Base-by-base conservation (phyloP, 1,140 invertebrate species). In the Carposina sasakii region DNA sequence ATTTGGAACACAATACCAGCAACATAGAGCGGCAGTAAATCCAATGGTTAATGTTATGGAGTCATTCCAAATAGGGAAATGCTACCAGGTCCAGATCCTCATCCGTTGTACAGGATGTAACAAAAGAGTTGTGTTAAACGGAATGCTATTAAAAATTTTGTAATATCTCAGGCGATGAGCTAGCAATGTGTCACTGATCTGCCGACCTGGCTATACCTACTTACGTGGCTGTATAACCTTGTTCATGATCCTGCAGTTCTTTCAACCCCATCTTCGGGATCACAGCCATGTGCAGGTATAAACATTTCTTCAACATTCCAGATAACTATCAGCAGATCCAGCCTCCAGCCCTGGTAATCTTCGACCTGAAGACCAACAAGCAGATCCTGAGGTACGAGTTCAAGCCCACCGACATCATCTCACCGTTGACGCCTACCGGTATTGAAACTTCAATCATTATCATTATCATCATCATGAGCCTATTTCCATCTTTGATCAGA, bases 301-400 rank as follows among this genome's bases (percentile, higher is more conserved):
- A 5, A 6, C 24, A 28, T 12, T 28, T 6, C 24, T 28, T 6
- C 24, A 6, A 28, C 24, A 28, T 6, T 6, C 12, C 24, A 12
- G 6, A 28, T 28, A 12, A 33, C n/a, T 26, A 20, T 55, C 30
- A 22, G 33, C 76, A 87, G 48, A 67, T 92, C 1, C 86, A 87
- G 41, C 87, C 87, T 0, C 87, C 89, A 2, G 87, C 88, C 12
- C 85, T 93, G n/a, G 85, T 92, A 12, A 71, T 91, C 0, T 90
- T 90, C 20, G 90, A 94, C 59, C 71, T 93, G 12, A 86, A 86
- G 3, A 92, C 87, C 0, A 67, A 87, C 31, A 60, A 63, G 15
- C 56, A 62, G 20, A 41, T 77, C 1, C 24, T 76, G 0, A 61
- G 64, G 45, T 73, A 81, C 33, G 52, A 66, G 19, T 42, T 83